Evolutionary conservation across 1,140 invertebrate genomes (phyloP).

Genomic region (Cyrtorhinus lividipennis): DNA sequence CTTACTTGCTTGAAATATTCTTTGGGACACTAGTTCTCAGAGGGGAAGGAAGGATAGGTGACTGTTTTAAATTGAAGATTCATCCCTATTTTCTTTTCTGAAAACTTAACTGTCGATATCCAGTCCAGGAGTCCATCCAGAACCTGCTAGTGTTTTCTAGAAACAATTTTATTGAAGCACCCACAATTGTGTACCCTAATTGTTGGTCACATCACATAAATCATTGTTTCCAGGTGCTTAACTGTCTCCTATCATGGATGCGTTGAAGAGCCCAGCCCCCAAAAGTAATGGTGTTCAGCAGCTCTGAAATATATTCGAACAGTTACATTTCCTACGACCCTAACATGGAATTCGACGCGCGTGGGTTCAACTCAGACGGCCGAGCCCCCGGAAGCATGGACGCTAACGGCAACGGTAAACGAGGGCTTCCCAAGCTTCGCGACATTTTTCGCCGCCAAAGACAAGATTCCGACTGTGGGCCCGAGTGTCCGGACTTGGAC

Average conservation of each 20-base stretch:
- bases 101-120: too few species aligned
- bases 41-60: too few species aligned
- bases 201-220: too few species aligned
- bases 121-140: too few species aligned
- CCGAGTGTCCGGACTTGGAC: conserved; percentile 52
- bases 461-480: conserved; percentile 36
- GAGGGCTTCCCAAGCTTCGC: conserved; percentile 30
- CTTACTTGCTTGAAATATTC: too few species aligned
- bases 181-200: not conserved
- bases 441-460: conserved; percentile 36
- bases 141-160: too few species aligned
- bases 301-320: not conserved
- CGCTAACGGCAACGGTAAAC: conserved; percentile 28
- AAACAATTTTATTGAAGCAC: too few species aligned
- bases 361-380: conserved; percentile 1
- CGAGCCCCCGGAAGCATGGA: too few species aligned
- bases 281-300: conserved; percentile 1
- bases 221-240: not conserved
- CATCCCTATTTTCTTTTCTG: too few species aligned
- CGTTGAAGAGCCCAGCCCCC: not conserved
- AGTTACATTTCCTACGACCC: not conserved
- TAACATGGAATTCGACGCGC: not conserved
- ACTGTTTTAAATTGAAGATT: too few species aligned
- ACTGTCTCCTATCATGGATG: not conserved
- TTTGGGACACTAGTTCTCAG: too few species aligned